Conservation (phyloP, 2,888 invertebrate genomes). For the Julus scandinavius region DNA sequence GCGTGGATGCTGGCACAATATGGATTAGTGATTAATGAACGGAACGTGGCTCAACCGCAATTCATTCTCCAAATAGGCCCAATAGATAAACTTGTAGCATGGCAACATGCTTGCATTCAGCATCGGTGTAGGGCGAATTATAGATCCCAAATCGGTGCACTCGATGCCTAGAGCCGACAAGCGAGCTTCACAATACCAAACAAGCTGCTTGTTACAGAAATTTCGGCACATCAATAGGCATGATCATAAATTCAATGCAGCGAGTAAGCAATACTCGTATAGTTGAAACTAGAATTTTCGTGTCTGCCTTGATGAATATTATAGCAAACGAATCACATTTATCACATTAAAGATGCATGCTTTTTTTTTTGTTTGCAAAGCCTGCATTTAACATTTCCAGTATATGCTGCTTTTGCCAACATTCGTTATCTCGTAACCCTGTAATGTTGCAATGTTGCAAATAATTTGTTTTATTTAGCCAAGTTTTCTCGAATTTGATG, state of each 20-base stretch:
- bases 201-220: neutral
- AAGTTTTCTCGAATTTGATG: neutral
- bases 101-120: neutral
- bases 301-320: too few relatives aligned
- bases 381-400: neutral
- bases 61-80: conserved; percentile 8
- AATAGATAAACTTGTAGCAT: conserved; percentile 16
- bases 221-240: neutral
- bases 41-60: conserved; percentile 45
- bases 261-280: neutral
- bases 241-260: neutral
- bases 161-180: neutral
- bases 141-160: neutral
- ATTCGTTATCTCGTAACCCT: too few relatives aligned
- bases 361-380: neutral
- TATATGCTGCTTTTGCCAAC: neutral
- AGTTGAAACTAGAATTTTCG: neutral
- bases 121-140: neutral
- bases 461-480: neutral
- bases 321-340: neutral
- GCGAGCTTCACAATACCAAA: neutral
- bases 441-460: neutral
- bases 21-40: conserved; percentile 46
- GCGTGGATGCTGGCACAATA: conserved; percentile 10
- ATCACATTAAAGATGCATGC: neutral